Evolutionary conservation across 2,797 vertebrate genomes (phyloP).

Genomic region (Hipposideros larvatus): DNA sequence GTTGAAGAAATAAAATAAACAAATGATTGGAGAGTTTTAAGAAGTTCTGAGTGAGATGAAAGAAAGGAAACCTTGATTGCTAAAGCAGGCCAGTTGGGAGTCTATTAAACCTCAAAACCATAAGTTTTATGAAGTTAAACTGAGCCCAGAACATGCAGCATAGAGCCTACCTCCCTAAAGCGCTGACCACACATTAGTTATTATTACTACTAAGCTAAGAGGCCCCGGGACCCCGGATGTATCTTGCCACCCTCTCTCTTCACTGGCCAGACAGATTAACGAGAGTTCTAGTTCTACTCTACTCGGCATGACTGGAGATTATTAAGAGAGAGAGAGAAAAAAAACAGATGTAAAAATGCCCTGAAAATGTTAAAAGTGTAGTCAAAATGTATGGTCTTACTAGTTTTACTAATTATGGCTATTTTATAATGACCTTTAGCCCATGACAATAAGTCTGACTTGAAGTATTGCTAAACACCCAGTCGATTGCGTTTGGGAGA

Average conservation of each 20-base stretch:
- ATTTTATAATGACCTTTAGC: background rate
- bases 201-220: background rate
- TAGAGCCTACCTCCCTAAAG: background rate
- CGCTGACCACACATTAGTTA: background rate
- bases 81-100: background rate
- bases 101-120: background rate
- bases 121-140: background rate
- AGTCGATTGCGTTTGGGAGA: background rate
- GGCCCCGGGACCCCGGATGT: background rate
- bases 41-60: background rate
- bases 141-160: background rate
- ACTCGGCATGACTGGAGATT: background rate
- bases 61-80: background rate
- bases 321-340: background rate
- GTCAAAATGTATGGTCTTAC: background rate
- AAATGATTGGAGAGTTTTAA: background rate
- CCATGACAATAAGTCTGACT: background rate
- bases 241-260: background rate
- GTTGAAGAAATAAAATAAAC: background rate
- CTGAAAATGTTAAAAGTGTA: background rate
- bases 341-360: background rate
- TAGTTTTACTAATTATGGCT: constrained; percentile 29
- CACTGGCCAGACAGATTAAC: background rate
- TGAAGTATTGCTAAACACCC: background rate
- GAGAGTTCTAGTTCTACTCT: background rate